Base-by-base conservation (phyloP, 2,797 vertebrate genomes). In the Apogon hyalosoma region DNA sequence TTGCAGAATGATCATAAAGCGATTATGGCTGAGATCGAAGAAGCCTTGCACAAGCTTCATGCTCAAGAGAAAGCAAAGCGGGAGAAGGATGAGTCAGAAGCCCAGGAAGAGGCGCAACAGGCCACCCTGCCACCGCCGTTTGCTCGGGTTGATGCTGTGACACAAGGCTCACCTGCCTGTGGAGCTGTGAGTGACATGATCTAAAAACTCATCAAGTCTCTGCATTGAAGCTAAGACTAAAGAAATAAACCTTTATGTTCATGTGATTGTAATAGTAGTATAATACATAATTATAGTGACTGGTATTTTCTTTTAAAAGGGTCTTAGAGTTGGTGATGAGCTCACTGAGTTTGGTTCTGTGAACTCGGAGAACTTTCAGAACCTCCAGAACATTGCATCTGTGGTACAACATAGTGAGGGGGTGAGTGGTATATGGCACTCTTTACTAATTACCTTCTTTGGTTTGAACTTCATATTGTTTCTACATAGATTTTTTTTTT, bases 351-450 rank as follows among this genome's bases (percentile, higher is more conserved):
- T 99, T 73, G 98, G 98, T 57, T 97, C 97, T 6, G 95, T 99
- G 24, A 98, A 97, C 13, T 54, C 88, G 0, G 88, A 71, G 12
- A 99, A 99, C 90, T 99, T 99, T 89, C 95, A 96, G 88, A 96
- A 91, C 14, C 92, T 99, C 57, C 96, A 97, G 67, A 97, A 97
- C 53, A 95, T 99, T 0, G 94, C 95, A 46, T 93, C 83, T 0
- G 97, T 98, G 73, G 96, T 98, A 11, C 97, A 99, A 81, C 97
- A 97, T 73, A 98, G 97, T 0, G 96, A 98, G 88, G 96, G 95
- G 94, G 98, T 99, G 14, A 57, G 55, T 33, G 2, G 7, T 7
- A 33, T 7, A 33, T 33, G 1, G 31, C 31, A 6, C 31, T 33
- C 31, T 33, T 33, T 8, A 33, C 3, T 7, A 3, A 51, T 51